These are phyloP conservation scores for Eurytoma californica DNA, from an alignment of 2,888 invertebrate genomes.

Conservation along the genomic window DNA sequence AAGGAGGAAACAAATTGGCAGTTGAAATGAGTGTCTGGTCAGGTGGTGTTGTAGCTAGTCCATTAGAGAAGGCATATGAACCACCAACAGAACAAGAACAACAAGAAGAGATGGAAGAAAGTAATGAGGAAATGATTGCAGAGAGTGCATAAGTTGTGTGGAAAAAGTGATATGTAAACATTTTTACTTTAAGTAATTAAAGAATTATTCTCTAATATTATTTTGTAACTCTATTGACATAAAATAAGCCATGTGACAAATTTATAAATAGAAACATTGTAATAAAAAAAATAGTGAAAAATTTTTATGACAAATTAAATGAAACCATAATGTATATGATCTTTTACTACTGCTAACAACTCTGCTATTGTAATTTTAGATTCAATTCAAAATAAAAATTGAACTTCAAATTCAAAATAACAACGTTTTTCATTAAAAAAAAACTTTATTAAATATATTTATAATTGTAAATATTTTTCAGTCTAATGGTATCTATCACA, in stretches of 20 bases:
- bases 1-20: slow-evolving; percentile 80
- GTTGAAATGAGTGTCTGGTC: slow-evolving; percentile 97
- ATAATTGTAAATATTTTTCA: slow-evolving; percentile 26
- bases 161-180: slow-evolving; percentile 35
- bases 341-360: slow-evolving; percentile 1
- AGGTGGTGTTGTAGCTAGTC: slow-evolving; percentile 93
- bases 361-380: slow-evolving; percentile 24
- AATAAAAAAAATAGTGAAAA: slow-evolving; percentile 17
- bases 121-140: slow-evolving; percentile 82
- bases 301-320: slow-evolving; percentile 32
- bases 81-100: slow-evolving; percentile 84
- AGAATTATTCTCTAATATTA: slow-evolving; percentile 13
- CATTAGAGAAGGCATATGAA: slow-evolving; percentile 95
- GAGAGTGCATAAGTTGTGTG: slow-evolving; percentile 69
- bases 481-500: slow-evolving; percentile 33
- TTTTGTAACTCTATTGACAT: slow-evolving; percentile 23
- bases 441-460: slow-evolving; percentile 37
- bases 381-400: slow-evolving; percentile 34
- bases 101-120: slow-evolving; percentile 83
- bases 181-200: slow-evolving; percentile 26
- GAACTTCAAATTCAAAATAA: background rate
- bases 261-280: slow-evolving; percentile 18
- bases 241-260: slow-evolving; percentile 26
- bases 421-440: slow-evolving; percentile 11
- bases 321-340: slow-evolving; percentile 31